These are phyloP conservation scores for Euzophera pinguis DNA, from an alignment of 2,888 invertebrate species.

Conservation along the genomic window DNA sequence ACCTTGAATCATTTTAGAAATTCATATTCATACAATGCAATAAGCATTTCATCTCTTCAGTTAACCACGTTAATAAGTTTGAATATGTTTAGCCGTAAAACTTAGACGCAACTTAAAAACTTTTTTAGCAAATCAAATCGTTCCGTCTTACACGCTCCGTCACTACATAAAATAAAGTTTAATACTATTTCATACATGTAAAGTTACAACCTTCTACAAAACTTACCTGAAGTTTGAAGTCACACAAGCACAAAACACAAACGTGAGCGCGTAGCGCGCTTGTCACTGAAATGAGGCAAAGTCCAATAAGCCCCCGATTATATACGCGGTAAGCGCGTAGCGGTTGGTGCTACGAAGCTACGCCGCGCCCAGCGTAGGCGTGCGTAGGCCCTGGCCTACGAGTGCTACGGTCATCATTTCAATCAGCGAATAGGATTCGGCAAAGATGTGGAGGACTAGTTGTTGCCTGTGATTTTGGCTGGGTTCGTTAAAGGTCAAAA, in stretches of 20 bases:
- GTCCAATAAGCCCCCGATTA: conserved; percentile 22
- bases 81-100: neutral
- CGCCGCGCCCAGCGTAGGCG: conserved; percentile 72
- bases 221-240: conserved; percentile 63
- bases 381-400: conserved; percentile 59
- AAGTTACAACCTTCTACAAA: conserved; percentile 8
- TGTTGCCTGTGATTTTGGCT: neutral
- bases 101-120: neutral
- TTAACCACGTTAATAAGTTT: too few species aligned
- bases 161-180: too few species aligned
- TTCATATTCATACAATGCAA: too few species aligned
- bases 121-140: neutral
- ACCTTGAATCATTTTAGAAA: too few species aligned
- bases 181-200: neutral
- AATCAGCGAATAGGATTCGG: conserved; percentile 1
- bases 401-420: conserved; percentile 27
- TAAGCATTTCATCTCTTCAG: too few species aligned
- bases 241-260: conserved; percentile 35
- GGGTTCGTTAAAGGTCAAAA: too few species aligned
- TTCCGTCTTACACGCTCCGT: neutral
- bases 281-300: conserved; percentile 54
- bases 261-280: conserved; percentile 48
- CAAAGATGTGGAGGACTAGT: neutral
- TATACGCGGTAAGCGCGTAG: conserved; percentile 34
- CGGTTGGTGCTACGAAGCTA: conserved; percentile 53